These are phyloP conservation scores for Xylocampa areola DNA, from an alignment of 2,888 invertebrate species.

Conservation along the genomic window DNA sequence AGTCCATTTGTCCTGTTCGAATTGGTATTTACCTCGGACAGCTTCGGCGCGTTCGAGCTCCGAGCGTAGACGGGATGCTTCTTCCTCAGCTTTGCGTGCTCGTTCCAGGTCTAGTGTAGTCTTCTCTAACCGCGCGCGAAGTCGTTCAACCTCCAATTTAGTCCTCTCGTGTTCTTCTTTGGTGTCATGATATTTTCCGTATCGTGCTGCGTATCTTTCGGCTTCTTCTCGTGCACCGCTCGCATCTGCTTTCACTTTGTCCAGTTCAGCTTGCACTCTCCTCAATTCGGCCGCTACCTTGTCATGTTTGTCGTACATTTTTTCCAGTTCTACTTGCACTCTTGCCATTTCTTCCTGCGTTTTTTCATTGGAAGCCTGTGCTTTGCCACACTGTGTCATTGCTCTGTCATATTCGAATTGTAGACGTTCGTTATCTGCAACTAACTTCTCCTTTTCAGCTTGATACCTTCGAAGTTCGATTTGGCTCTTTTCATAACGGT, in stretches of 20 bases:
- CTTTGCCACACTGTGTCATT: conserved; percentile 95
- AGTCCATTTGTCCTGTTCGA: conserved; percentile 89
- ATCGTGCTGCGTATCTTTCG: conserved; percentile 92
- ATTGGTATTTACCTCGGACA: conserved; percentile 91
- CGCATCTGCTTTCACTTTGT: conserved; percentile 92
- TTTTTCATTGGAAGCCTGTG: conserved; percentile 95
- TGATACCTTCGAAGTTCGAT: conserved; percentile 95
- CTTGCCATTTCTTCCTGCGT: conserved; percentile 96
- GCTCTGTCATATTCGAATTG: conserved; percentile 96
- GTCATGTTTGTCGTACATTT: conserved; percentile 97
- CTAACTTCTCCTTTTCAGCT: conserved; percentile 95
- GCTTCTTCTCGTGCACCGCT: conserved; percentile 95
- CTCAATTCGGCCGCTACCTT: conserved; percentile 95
- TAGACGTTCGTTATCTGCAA: conserved; percentile 95
- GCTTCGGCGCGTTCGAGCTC: conserved; percentile 94
- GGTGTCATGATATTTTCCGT: conserved; percentile 93
- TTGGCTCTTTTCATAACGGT: conserved; percentile 96
- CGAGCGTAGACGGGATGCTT: conserved; percentile 91
- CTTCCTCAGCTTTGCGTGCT: conserved; percentile 92
- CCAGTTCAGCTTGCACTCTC: conserved; percentile 94
- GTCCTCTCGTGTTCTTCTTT: conserved; percentile 94
- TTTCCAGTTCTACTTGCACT: conserved; percentile 96
- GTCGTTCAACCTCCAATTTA: conserved; percentile 94
- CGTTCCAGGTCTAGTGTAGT: conserved; percentile 94
- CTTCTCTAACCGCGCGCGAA: conserved; percentile 95